Base-by-base conservation (phyloP, 2,888 invertebrate species). In the Meiosimyza platycephala region DNA sequence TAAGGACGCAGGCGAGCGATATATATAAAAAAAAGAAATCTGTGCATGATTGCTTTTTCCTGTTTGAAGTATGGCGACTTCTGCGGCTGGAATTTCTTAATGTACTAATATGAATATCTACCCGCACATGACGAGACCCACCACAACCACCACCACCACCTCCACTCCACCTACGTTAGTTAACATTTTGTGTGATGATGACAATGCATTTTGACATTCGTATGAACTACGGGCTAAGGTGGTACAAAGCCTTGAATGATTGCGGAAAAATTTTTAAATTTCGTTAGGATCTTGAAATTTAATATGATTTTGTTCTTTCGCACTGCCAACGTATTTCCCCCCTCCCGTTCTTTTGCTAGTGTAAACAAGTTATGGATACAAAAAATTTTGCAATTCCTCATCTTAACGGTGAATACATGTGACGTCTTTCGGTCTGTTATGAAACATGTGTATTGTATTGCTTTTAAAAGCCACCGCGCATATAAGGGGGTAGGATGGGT, bases 1-100 rank as follows among this genome's bases (percentile, higher is more conserved):
- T 13, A 54, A 54, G 16, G 54, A 16, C 15, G 28, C 59, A 33
- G 59, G 33, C 59, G 59, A 12, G 28, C 22, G 33, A 82, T 84
- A 83, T 82, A 81, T 83, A 22, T 22, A 22, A 22, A 81, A 83
- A 84, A 84, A 40, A 40, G 9, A 40, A 83, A 83, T 83, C 84
- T 83, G 83, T 83, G 81, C 84, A 82, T 84, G 83, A 83, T 84
- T 83, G 83, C 84, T 84, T 84, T 84, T 83, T 80, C 77, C 77
- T 72, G 60, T 73, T 66, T 65, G 71, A 62, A 72, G 65, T 68
- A 60, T 54, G 66, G 54, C 48, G 16, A 18, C 64, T 50, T 64
- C 28, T 52, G 64, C 69, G 64, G 60, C 65, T 16, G 50, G 65
- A 69, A 22, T 68, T 68, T 68, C 33, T 57, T 68, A 68, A 68